Conservation (phyloP, 2,888 invertebrate genomes). For the Diadromus collaris region DNA sequence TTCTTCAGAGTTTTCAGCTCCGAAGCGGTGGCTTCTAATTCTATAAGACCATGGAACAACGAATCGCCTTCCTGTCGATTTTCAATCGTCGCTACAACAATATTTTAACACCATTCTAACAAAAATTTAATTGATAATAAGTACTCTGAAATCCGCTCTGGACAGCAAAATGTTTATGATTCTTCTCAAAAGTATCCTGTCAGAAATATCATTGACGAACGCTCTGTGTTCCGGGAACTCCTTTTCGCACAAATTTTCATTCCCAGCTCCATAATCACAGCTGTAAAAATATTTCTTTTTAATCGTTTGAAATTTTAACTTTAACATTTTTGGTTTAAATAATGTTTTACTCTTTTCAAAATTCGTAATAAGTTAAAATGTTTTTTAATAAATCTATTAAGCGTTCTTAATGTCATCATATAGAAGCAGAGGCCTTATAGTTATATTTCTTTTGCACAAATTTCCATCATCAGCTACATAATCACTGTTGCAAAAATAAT, state of each 20-base stretch:
- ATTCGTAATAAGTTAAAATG: no score
- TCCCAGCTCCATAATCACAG: neutral
- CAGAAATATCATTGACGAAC: constrained; percentile 51
- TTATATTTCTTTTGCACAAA: no score
- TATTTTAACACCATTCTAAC: neutral
- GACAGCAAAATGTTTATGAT: constrained; percentile 70
- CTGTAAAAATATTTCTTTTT: neutral
- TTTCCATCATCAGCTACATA: no score
- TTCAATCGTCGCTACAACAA: neutral
- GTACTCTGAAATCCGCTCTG: constrained; percentile 67
- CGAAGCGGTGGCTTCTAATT: constrained; percentile 64
- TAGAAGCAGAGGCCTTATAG: no score
- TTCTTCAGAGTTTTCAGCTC: constrained; percentile 68
- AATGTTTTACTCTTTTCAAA: no score
- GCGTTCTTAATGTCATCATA: no score
- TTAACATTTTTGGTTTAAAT: no score
- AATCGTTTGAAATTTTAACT: neutral
- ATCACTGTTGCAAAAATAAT: no score
- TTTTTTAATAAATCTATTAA: no score
- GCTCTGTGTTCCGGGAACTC: constrained; percentile 2
- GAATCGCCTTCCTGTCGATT: constrained; percentile 60
- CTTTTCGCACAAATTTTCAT: neutral
- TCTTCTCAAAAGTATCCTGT: constrained; percentile 68
- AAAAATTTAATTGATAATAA: neutral
- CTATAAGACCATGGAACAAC: constrained; percentile 63